Conservation (phyloP, 2,113 vertebrate genomes). For the Nerophis ophidion region DNA sequence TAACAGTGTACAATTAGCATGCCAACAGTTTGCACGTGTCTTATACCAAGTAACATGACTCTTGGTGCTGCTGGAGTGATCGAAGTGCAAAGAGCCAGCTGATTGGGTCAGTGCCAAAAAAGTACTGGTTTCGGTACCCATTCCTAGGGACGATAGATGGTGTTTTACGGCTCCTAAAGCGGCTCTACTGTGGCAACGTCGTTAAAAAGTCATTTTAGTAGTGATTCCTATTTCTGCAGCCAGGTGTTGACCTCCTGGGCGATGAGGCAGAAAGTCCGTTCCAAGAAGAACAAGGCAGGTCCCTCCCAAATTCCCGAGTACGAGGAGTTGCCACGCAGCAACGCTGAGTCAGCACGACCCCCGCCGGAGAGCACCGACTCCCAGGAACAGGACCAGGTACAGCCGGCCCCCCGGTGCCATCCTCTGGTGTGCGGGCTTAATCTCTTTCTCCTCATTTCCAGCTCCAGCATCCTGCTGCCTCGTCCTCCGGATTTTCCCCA, state of each 20-base stretch:
- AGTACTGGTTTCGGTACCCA: too few relatives aligned
- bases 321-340: slow-evolving; percentile 25
- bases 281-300: slow-evolving; percentile 65
- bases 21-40: too few relatives aligned
- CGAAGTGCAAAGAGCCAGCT: too few relatives aligned
- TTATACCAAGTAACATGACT: too few relatives aligned
- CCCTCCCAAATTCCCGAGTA: slow-evolving; percentile 23
- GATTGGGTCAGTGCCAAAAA: too few relatives aligned
- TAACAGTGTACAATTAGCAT: too few relatives aligned
- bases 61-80: too few relatives aligned
- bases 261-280: slow-evolving; percentile 79
- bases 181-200: too few relatives aligned
- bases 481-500: slow-evolving; percentile 65
- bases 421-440: not conserved
- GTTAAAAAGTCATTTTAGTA: not conserved
- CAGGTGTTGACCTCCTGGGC: slow-evolving; percentile 89
- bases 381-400: slow-evolving; percentile 46
- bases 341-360: slow-evolving; percentile 20
- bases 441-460: not conserved
- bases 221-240: slow-evolving; percentile 42
- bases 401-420: not conserved
- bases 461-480: slow-evolving; percentile 21
- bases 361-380: slow-evolving; percentile 29
- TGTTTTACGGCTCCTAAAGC: too few relatives aligned
- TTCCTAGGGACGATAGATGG: too few relatives aligned